These are phyloP conservation scores for Bradypus variegatus DNA, from an alignment of 2,797 vertebrate genomes.

Conservation along the genomic window DNA sequence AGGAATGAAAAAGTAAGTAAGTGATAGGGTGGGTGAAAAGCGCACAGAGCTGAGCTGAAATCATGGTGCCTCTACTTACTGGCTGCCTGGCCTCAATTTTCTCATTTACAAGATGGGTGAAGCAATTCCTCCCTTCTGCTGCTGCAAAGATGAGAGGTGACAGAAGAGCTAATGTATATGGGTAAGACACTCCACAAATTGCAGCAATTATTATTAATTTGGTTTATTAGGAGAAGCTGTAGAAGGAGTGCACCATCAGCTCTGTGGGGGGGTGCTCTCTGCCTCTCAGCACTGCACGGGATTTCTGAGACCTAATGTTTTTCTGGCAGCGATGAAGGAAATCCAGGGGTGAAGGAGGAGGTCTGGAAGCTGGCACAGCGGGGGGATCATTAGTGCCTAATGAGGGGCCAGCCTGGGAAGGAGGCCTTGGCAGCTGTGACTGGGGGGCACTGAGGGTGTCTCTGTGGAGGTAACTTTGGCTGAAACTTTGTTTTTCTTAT, in stretches of 20 bases:
- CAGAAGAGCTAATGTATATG: background rate
- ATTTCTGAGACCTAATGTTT: background rate
- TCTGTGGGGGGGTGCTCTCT: background rate
- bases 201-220: background rate
- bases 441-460: background rate
- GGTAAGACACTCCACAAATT: background rate
- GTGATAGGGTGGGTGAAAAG: background rate
- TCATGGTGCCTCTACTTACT: background rate
- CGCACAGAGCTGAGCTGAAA: background rate
- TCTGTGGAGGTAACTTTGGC: background rate
- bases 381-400: constrained; percentile 40
- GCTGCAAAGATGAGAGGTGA: background rate
- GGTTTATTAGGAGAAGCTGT: background rate
- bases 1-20: background rate
- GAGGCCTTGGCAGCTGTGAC: background rate
- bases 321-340: background rate
- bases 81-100: background rate
- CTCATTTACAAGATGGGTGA: background rate
- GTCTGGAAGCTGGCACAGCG: constrained; percentile 46
- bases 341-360: constrained; percentile 47
- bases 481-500: constrained; percentile 41
- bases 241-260: too few species aligned
- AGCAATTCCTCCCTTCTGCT: background rate
- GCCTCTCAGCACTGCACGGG: background rate
- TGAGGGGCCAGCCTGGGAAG: background rate